Evolutionary conservation across 2,797 vertebrate species (phyloP).

Genomic region (Argentina silus): DNA sequence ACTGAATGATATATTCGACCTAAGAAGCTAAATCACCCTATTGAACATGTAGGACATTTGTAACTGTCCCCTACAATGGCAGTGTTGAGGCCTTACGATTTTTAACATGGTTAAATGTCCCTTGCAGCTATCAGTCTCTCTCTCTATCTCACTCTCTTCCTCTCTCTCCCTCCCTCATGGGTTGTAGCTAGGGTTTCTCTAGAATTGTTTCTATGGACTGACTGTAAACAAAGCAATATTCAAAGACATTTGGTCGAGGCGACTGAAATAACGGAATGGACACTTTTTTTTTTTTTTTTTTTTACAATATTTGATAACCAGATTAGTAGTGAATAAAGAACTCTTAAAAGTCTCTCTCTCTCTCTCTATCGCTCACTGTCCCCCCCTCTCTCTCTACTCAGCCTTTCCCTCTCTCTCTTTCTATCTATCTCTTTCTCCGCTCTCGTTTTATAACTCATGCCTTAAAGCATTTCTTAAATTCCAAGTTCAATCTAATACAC

Average conservation of each 20-base stretch:
- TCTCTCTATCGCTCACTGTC: background rate
- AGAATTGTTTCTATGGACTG: too few relatives aligned
- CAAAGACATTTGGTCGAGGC: background rate
- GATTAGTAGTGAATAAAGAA: too few relatives aligned
- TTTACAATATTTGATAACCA: too few relatives aligned
- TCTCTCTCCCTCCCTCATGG: slow-evolving; percentile 7
- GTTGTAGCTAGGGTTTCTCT: too few relatives aligned
- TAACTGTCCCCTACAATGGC: too few relatives aligned
- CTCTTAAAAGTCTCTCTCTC: slow-evolving; percentile 1
- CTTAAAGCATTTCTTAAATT: slow-evolving; percentile 35
- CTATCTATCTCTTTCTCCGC: background rate
- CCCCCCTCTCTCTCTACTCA: background rate
- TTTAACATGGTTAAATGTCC: too few relatives aligned
- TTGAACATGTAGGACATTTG: too few relatives aligned
- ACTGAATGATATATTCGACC: background rate
- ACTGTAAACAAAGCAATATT: too few relatives aligned
- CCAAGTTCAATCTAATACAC: slow-evolving; percentile 46
- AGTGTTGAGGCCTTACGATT: background rate
- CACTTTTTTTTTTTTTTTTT: too few relatives aligned
- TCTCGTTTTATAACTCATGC: slow-evolving; percentile 14
- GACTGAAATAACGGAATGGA: too few relatives aligned
- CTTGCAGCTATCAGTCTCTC: background rate
- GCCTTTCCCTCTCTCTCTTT: background rate
- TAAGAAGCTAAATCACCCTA: too few relatives aligned
- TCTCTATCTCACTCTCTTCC: background rate